phyloP scores from a whole-genome alignment of 2,797 vertebrate genomes.

The Poecilia velifera region DNA sequence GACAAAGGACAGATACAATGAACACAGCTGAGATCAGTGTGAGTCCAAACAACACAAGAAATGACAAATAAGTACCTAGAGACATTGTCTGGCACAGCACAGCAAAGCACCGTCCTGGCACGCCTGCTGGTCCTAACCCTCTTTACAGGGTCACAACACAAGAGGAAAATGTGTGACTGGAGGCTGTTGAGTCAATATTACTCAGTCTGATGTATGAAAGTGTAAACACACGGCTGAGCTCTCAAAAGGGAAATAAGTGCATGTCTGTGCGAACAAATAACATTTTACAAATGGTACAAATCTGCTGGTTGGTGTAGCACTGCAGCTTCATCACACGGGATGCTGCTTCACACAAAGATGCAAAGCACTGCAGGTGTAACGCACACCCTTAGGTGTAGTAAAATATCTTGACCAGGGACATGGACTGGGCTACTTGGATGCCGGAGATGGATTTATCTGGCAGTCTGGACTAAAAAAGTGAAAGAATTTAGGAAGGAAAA shows the following conservation, averaged over 20 bases:
- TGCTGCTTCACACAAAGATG: not conserved
- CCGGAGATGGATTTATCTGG: constrained; percentile 29
- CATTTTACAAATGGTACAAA: constrained; percentile 33
- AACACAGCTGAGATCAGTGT: constrained; percentile 29
- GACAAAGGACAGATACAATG: constrained; percentile 4
- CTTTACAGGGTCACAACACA: constrained; percentile 67
- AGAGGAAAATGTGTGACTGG: constrained; percentile 68
- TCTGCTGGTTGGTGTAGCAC: constrained; percentile 27
- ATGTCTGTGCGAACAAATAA: constrained; percentile 33
- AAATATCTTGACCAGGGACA: constrained; percentile 21
- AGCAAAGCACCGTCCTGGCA: constrained; percentile 41
- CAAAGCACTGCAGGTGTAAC: constrained; percentile 11
- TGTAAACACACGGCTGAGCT: constrained; percentile 47
- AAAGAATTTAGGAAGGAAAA: constrained; percentile 32
- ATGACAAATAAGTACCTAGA: constrained; percentile 55
- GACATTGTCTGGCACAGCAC: constrained; percentile 32
- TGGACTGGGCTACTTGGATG: constrained; percentile 30
- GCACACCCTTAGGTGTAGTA: constrained; percentile 4
- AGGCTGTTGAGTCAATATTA: constrained; percentile 69
- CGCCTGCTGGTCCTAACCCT: constrained; percentile 43
- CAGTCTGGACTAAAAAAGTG: constrained; percentile 25
- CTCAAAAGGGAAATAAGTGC: constrained; percentile 42
- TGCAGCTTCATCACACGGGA: constrained; percentile 19
- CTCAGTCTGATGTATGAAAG: constrained; percentile 55
- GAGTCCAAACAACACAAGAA: constrained; percentile 39